Conservation (phyloP, 2,797 vertebrate species). For the Anabacerthia variegaticeps region DNA sequence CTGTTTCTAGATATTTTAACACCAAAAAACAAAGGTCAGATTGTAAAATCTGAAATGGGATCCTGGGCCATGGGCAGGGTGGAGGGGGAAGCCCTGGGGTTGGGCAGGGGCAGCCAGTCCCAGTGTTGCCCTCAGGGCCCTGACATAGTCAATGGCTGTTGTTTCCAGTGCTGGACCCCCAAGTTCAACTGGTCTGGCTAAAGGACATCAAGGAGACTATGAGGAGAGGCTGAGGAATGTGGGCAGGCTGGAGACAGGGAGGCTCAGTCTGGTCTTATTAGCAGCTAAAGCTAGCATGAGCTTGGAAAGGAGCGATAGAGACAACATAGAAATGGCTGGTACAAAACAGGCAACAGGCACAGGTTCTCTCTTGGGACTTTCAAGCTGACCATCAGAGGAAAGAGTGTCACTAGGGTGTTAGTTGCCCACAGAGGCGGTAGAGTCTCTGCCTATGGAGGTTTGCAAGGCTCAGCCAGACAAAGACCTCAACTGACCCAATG, state of each 20-base stretch:
- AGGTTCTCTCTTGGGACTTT: not conserved
- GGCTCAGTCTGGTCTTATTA: not conserved
- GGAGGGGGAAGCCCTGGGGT: rapidly evolving
- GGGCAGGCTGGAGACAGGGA: not conserved
- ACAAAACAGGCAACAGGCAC: not conserved
- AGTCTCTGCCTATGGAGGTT: not conserved
- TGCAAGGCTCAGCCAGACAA: not conserved
- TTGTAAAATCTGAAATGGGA: not conserved
- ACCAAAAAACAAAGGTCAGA: not conserved
- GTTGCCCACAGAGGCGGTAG: no score
- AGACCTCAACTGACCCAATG: not conserved
- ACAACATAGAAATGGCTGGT: not conserved
- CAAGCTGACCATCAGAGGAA: not conserved
- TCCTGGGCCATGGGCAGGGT: not conserved
- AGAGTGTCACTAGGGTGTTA: not conserved
- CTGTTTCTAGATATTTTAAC: not conserved
- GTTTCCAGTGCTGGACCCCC: not conserved
- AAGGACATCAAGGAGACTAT: not conserved
- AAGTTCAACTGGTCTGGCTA: not conserved
- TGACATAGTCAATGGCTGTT: not conserved
- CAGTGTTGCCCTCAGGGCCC: not conserved
- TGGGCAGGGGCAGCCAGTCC: not conserved
- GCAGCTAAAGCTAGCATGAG: rapidly evolving
- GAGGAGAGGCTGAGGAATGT: not conserved
- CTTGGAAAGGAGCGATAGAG: not conserved